phyloP scores from a whole-genome alignment of 2,888 invertebrate species.

The Nineta flava region DNA sequence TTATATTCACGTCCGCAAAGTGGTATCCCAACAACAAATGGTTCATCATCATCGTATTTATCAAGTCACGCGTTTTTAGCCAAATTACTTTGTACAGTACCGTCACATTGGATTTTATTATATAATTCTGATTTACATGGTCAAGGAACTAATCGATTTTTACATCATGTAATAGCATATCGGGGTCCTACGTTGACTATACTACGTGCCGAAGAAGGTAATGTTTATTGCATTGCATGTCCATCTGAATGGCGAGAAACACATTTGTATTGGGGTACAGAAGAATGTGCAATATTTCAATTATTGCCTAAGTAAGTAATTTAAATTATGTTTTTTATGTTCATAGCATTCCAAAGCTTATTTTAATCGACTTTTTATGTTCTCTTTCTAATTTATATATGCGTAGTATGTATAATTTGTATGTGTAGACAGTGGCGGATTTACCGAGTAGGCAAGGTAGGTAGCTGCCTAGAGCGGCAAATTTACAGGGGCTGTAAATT shows the following conservation, averaged over 20 bases:
- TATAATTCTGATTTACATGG: constrained; percentile 78
- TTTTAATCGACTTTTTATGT: neutral
- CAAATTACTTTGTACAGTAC: constrained; percentile 46
- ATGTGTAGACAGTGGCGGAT: no score
- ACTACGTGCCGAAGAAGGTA: constrained; percentile 36
- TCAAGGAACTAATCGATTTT: constrained; percentile 72
- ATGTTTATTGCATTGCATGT: constrained; percentile 59
- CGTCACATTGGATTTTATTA: constrained; percentile 70
- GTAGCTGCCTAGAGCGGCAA: no score
- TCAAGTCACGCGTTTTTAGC: constrained; percentile 40
- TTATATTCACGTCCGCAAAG: constrained; percentile 30
- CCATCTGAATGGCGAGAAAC: constrained; percentile 77
- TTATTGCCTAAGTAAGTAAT: constrained; percentile 49
- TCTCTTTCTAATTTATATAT: neutral
- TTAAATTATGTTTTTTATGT: neutral
- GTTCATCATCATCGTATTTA: constrained; percentile 19
- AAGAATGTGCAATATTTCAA: constrained; percentile 64
- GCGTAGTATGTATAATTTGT: no score
- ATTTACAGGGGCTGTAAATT: no score
- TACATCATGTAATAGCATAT: constrained; percentile 74
- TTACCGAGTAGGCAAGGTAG: no score
- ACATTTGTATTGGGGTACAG: constrained; percentile 67
- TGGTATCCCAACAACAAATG: constrained; percentile 21
- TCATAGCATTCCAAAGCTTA: constrained; percentile 5
- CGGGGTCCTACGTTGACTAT: constrained; percentile 49